Base-by-base conservation (phyloP, 2,797 vertebrate genomes). In the Pangasius larnaudii region DNA sequence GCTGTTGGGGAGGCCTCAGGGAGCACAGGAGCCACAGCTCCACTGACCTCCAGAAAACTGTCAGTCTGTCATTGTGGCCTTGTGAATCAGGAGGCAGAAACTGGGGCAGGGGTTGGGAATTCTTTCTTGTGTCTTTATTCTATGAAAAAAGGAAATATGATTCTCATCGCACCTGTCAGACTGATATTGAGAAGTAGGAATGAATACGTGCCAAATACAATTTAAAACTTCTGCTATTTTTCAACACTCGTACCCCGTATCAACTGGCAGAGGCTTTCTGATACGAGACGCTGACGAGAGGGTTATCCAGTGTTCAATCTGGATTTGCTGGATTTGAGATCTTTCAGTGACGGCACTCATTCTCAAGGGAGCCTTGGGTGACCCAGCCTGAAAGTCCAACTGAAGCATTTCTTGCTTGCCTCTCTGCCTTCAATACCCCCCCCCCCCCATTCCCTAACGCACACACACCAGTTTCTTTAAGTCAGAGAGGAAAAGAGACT, bases 351-450 rank as follows among this genome's bases (percentile, higher is more conserved):
- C 91, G 90, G 93, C 91, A 93, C 89, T 90, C 88, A 89, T 90
- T 95, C 94, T 94, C 95, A 86, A 84, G 94, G 93, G 95, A 95
- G 92, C 87, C 91, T 93, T 88, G 91, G 91, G 93, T 94, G 91
- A 93, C 92, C 93, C 94, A 94, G 94, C 93, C 93, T 94, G 94
- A 95, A 94, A 95, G 95, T 95, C 93, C 93, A 94, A 94, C 94
- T 79, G 56, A 75, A 88, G 61, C 74, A 56, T 75, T 85, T 85
- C 63, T 10, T 81, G 74, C 65, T 72, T 67, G 74, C 27, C 36
- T 33, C 3, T 53, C 49, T 69, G 63, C 30, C 30, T 30, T 74
- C 33, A 71, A 9, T 63, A 87, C 49, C 53, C 78, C 39, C 39
- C 39, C 19, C 49, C 53, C 78, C 85, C 56, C 24, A 53, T 53